phyloP scores from a whole-genome alignment of 2,888 invertebrate species.

The Athrips mouffetella region DNA sequence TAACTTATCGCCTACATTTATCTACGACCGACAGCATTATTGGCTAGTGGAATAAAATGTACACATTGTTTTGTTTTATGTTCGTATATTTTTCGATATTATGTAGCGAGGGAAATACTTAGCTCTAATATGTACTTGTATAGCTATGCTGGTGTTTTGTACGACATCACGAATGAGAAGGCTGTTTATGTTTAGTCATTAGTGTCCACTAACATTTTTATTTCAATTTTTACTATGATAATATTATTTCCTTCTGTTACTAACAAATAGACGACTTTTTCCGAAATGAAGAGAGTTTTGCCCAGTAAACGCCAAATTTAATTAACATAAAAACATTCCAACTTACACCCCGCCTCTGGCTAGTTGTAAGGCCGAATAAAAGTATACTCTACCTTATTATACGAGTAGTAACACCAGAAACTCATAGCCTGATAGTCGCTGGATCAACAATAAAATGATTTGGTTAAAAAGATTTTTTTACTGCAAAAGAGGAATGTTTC shows the following conservation, averaged over 20 bases:
- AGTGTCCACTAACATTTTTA: too few relatives aligned
- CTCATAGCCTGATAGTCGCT: not conserved
- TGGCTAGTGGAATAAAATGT: conserved; percentile 26
- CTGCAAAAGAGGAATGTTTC: conserved; percentile 45
- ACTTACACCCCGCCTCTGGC: not conserved
- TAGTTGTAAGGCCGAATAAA: not conserved
- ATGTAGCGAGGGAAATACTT: not conserved
- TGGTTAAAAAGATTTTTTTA: not conserved
- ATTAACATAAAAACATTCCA: conserved; percentile 45
- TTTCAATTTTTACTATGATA: too few relatives aligned
- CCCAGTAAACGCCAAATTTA: conserved; percentile 31
- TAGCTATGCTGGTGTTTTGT: too few relatives aligned
- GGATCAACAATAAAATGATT: not conserved
- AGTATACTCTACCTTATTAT: too few relatives aligned
- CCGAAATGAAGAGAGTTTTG: not conserved
- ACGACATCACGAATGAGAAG: too few relatives aligned
- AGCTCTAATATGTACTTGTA: not conserved
- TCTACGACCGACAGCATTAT: conserved; percentile 40
- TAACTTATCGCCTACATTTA: conserved; percentile 65
- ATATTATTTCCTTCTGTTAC: not conserved
- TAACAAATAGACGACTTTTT: not conserved
- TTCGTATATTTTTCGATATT: conserved; percentile 10
- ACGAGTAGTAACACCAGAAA: not conserved
- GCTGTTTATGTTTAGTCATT: too few relatives aligned
- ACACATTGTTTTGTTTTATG: conserved; percentile 20